These are phyloP conservation scores for Aselliscus stoliczkanus DNA, from an alignment of 2,797 vertebrate species.

Conservation along the genomic window DNA sequence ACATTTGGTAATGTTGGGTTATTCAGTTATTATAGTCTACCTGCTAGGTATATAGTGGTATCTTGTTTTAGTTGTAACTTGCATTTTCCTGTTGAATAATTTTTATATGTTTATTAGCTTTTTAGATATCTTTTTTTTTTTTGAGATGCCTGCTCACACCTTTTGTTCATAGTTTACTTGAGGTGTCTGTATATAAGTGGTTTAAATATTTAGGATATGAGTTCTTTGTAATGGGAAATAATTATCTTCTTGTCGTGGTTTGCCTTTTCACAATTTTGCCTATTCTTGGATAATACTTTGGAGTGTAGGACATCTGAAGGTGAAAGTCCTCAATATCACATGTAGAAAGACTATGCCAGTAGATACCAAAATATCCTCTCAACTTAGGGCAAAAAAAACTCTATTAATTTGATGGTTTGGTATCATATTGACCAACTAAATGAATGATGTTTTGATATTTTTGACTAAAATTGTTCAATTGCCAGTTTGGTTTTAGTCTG, in stretches of 20 bases:
- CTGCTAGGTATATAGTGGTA: neutral
- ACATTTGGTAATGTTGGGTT: neutral
- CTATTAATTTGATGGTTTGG: neutral
- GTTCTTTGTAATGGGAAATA: neutral
- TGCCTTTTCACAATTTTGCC: neutral
- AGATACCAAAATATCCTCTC: neutral
- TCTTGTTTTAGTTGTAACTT: neutral
- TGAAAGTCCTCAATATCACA: neutral
- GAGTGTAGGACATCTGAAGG: neutral
- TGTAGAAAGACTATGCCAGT: neutral
- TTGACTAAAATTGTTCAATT: neutral
- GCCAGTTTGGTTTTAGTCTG: neutral
- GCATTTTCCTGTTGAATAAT: neutral
- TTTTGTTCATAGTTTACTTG: neutral
- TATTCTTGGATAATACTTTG: neutral
- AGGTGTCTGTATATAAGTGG: neutral
- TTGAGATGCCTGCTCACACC: neutral
- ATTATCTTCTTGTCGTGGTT: neutral
- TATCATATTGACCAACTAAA: neutral
- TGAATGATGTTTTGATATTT: neutral
- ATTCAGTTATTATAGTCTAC: neutral
- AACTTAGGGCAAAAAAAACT: neutral
- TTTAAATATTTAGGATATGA: neutral
- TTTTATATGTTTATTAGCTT: neutral
- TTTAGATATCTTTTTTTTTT: neutral